These are phyloP conservation scores for Paragorgia papillata DNA, from an alignment of 92 coral and sea anemone species.

Conservation along the genomic window DNA sequence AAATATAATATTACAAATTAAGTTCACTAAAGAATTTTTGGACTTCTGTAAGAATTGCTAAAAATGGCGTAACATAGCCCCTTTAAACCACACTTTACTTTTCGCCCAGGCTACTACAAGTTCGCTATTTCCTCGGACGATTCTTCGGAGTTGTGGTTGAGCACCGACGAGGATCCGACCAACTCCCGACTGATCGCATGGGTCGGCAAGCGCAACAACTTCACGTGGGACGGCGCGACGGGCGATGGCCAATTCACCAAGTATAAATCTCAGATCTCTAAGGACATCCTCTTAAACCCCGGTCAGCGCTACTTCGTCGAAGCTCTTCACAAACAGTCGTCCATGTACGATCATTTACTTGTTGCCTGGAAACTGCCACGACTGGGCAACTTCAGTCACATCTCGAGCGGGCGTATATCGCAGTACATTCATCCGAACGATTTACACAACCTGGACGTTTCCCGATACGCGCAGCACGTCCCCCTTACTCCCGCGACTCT, in stretches of 20 bases:
- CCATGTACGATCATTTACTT: slow-evolving; percentile 69
- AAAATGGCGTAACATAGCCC: no score
- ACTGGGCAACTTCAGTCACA: slow-evolving; percentile 66
- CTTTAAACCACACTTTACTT: not conserved
- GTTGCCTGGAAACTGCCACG: slow-evolving; percentile 96
- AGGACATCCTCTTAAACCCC: slow-evolving; percentile 64
- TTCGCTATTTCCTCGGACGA: slow-evolving; percentile 96
- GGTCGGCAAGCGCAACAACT: slow-evolving; percentile 86
- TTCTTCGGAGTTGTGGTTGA: slow-evolving; percentile 93
- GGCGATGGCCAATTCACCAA: slow-evolving; percentile 79
- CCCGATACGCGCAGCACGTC: slow-evolving; percentile 71
- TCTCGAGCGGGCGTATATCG: slow-evolving; percentile 80
- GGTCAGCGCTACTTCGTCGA: slow-evolving; percentile 85
- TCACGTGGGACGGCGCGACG: slow-evolving; percentile 57
- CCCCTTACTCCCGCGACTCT: slow-evolving; percentile 81
- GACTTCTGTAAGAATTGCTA: no score
- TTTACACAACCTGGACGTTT: slow-evolving; percentile 66
- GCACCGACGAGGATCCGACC: slow-evolving; percentile 75
- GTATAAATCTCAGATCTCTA: slow-evolving; percentile 77
- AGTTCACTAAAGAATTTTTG: no score
- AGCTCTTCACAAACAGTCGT: slow-evolving; percentile 89
- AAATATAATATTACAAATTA: no score
- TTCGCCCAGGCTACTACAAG: slow-evolving; percentile 67
- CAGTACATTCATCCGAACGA: slow-evolving; percentile 66
- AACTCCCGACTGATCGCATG: slow-evolving; percentile 73